These are phyloP conservation scores for Hydropotes inermis DNA, from an alignment of 2,113 vertebrate genomes.

Conservation along the genomic window DNA sequence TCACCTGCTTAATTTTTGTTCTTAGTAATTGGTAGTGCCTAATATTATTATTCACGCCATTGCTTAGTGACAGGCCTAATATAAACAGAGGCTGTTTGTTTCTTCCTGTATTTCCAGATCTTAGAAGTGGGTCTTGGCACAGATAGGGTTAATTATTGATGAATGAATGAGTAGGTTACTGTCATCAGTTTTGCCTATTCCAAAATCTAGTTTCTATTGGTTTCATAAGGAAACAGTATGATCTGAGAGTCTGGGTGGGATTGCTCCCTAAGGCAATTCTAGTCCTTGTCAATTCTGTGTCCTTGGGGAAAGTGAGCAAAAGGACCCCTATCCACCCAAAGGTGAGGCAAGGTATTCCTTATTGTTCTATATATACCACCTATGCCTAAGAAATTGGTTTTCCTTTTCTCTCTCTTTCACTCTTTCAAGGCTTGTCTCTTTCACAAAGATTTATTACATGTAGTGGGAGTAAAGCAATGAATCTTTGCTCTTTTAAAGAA, in stretches of 20 bases:
- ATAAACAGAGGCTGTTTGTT: background rate
- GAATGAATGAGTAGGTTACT: background rate
- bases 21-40: background rate
- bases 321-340: background rate
- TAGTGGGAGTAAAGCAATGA: background rate
- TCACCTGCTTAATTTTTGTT: background rate
- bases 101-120: background rate
- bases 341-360: background rate
- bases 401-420: background rate
- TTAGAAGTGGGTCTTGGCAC: background rate
- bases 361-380: background rate
- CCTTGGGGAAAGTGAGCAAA: background rate
- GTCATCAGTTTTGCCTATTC: background rate
- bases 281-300: background rate
- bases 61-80: background rate
- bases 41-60: background rate
- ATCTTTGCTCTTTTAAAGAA: background rate
- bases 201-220: background rate
- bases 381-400: background rate
- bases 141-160: background rate
- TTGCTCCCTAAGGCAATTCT: background rate
- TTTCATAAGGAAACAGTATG: background rate
- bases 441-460: conserved; percentile 13
- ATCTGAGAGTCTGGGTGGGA: background rate
- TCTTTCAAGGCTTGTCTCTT: background rate